phyloP scores from a whole-genome alignment of 2,888 invertebrate genomes.

The Allolobophora icterica region DNA sequence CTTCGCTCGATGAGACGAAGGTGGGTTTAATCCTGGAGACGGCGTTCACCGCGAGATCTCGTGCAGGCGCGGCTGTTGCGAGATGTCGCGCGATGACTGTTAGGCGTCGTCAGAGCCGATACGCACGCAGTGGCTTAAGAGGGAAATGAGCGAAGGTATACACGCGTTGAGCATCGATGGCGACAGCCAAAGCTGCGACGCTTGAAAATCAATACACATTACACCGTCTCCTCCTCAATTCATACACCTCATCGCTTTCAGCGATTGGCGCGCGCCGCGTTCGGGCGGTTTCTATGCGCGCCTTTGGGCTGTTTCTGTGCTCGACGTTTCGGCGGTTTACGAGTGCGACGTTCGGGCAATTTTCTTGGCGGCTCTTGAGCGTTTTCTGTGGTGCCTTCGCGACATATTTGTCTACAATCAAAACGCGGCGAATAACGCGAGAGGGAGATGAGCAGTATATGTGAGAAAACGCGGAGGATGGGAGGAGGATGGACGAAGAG shows the following conservation, averaged over 20 bases:
- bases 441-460: not conserved
- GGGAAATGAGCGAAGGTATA: not conserved
- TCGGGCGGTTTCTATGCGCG: not conserved
- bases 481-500: too few species aligned
- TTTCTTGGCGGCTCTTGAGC: not conserved
- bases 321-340: not conserved
- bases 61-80: not conserved
- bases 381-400: not conserved
- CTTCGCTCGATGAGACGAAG: not conserved
- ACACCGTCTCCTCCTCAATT: not conserved
- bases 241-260: not conserved
- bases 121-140: not conserved
- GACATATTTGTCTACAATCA: not conserved
- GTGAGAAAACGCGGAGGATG: not conserved
- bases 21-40: not conserved
- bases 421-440: constrained; percentile 5
- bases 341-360: not conserved
- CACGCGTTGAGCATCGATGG: not conserved
- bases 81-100: not conserved
- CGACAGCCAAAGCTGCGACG: not conserved
- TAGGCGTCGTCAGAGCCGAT: not conserved
- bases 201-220: not conserved
- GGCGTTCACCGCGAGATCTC: not conserved
- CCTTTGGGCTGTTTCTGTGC: too few species aligned
- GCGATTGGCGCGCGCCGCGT: not conserved